phyloP scores from a whole-genome alignment of 2,113 vertebrate genomes.

The Herpailurus yagouaroundi region DNA sequence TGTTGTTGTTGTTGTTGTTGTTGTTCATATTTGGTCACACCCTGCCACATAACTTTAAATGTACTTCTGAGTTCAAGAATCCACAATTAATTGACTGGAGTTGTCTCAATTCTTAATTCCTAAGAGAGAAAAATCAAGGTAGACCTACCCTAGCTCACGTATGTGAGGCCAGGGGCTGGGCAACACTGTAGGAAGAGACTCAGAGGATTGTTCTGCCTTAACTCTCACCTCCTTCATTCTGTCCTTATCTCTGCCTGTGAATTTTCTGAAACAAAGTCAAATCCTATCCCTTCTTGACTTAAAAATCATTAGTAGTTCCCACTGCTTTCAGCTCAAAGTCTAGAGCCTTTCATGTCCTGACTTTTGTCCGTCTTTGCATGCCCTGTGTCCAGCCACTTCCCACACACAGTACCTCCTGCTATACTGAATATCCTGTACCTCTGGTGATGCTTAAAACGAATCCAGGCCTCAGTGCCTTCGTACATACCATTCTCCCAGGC shows the following conservation, averaged over 20 bases:
- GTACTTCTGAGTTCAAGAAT: background rate
- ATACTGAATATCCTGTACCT: background rate
- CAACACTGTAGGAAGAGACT: background rate
- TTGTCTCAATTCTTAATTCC: background rate
- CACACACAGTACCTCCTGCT: background rate
- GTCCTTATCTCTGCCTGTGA: background rate
- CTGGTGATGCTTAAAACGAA: background rate
- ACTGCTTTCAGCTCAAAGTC: background rate
- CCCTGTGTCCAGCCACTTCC: background rate
- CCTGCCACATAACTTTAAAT: background rate
- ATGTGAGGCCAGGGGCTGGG: background rate
- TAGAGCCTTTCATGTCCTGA: background rate
- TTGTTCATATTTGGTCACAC: background rate
- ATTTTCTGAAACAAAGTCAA: background rate
- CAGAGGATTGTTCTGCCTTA: background rate
- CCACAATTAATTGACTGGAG: background rate
- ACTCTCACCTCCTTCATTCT: background rate
- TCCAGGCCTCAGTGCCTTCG: background rate
- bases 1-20: too few relatives aligned
- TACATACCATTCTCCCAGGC: background rate
- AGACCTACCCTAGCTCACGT: too few relatives aligned
- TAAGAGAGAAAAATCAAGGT: background rate
- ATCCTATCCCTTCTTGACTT: background rate
- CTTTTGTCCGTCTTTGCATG: background rate
- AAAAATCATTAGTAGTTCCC: background rate